Evolutionary conservation across 2,113 vertebrate species (phyloP).

Genomic region (Naja naja): DNA sequence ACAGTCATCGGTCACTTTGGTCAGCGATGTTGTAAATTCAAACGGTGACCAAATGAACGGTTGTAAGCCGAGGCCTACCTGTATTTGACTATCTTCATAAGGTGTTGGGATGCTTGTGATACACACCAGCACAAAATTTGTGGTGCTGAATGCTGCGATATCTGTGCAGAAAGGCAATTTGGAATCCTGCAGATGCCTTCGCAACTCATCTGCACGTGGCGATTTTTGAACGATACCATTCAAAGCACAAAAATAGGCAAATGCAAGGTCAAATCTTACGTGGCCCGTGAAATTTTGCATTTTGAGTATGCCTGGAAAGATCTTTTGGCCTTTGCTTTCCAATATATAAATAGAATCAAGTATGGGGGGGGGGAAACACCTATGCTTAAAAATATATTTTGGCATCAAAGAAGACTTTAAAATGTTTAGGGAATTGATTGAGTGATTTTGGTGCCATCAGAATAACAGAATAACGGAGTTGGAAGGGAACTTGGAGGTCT

Average conservation of each 20-base stretch:
- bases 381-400: neutral
- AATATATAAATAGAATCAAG: neutral
- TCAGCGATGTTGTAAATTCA: too few relatives aligned
- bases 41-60: too few relatives aligned
- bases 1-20: too few relatives aligned
- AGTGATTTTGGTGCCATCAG: neutral
- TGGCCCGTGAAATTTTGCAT: neutral
- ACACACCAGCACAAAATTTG: neutral
- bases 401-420: neutral
- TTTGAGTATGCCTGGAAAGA: neutral
- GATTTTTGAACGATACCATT: neutral
- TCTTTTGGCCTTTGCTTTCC: neutral
- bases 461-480: too few relatives aligned
- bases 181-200: neutral
- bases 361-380: too few relatives aligned
- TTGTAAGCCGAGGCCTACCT: too few relatives aligned
- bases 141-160: neutral
- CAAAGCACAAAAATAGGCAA: neutral
- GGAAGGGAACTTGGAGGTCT: too few relatives aligned
- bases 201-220: neutral
- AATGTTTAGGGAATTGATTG: neutral
- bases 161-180: too few relatives aligned
- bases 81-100: neutral
- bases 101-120: too few relatives aligned
- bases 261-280: neutral